These are phyloP conservation scores for Antheraea mylitta DNA, from an alignment of 1,140 invertebrate genomes.

Conservation along the genomic window DNA sequence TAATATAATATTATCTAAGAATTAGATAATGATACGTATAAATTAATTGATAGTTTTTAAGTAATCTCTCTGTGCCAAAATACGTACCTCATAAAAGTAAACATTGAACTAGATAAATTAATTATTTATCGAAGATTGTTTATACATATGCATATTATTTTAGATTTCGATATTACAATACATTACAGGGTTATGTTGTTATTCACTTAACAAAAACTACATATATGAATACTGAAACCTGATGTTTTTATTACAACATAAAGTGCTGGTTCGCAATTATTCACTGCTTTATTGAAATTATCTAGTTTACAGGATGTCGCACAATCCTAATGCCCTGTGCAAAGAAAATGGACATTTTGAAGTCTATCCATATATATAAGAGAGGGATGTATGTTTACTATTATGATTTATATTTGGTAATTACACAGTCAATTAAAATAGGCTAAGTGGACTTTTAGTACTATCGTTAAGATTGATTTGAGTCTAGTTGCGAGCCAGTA, in stretches of 20 bases:
- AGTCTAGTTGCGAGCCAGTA: conserved; percentile 27
- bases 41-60: conserved; percentile 65
- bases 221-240: conserved; percentile 13
- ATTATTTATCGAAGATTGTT: conserved; percentile 53
- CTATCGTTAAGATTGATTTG: conserved; percentile 15
- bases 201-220: background rate
- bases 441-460: conserved; percentile 29
- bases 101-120: conserved; percentile 76
- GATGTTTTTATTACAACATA: background rate
- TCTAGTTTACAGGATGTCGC: background rate
- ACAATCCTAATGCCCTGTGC: background rate
- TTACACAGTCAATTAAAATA: conserved; percentile 36
- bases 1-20: conserved; percentile 62
- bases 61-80: conserved; percentile 80
- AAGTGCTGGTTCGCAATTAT: background rate
- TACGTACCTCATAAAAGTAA: conserved; percentile 79
- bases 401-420: background rate
- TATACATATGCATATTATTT: conserved; percentile 50
- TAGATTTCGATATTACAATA: conserved; percentile 25
- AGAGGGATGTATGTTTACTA: background rate
- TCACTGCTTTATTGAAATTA: background rate
- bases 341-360: background rate
- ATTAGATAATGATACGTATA: conserved; percentile 48
- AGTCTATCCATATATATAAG: background rate
- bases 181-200: conserved; percentile 17